Evolutionary conservation across 2,113 vertebrate genomes (phyloP), one percentile per base, ranked within the genome.

Genomic region (Colius striatus): DNA sequence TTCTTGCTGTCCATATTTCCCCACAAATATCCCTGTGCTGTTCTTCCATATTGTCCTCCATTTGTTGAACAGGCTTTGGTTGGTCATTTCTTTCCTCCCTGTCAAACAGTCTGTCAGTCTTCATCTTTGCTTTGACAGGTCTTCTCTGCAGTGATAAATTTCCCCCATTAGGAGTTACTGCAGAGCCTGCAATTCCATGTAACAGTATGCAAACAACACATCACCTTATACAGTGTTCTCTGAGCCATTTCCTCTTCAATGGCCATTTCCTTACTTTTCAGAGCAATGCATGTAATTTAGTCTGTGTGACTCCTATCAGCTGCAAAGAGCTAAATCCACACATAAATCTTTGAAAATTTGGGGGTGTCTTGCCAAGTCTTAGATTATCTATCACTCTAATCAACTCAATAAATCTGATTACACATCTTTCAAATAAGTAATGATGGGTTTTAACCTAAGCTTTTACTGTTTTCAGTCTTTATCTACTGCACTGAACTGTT

Each of bases 171-270:
- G 23, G 81, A 94, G 67, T 90, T 94, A 95, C 71, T 95, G 93
- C 82, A 92, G 91, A 95, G 77, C 72, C 75, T 92, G 68, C 77
- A 94, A 83, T 91, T 92, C 90, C 75, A 53, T 87, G 30, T 90
- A 92, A 94, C 77, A 16, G 14, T 62, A 96, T 95, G 87, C 84
- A 95, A 87, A 66, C 74, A 89, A 58, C 51, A 76, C 8, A 0
- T 67, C 65, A 85, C 66, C 67, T 83, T 67, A 41, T 71, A 23
- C 63, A 58, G 54, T 4, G 4, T 82, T 85, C 84, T 89, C 63
- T 89, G 67, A 95, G 60, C 47, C 51, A 30, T 70, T 94, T 87
- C 48, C 50, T n/a, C 27, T 92, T 84, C 91, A 84, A n/a, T 51
- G 48, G 55, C 51, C 9, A 1, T 74, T 96, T 80, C 60, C 63